Base-by-base conservation (phyloP, 2,797 vertebrate genomes). In the Cynodonichthys magdalenae region DNA sequence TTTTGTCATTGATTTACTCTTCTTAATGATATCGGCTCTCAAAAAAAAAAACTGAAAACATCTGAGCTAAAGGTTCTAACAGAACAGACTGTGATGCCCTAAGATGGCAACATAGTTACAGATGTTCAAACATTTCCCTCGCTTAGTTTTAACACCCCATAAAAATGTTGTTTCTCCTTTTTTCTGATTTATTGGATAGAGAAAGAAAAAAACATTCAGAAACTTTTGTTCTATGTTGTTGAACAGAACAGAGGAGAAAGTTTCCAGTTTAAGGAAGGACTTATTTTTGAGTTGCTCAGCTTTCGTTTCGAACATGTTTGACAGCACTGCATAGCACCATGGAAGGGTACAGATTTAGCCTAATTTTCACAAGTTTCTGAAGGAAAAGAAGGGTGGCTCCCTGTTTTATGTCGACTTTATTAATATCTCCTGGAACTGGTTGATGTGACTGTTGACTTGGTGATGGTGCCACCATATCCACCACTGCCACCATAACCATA, bases 291-390 rank as follows among this genome's bases (percentile, higher is more conserved):
- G 44, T 68, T 60, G 53, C 69, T 67, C 45, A 66, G 42, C 31
- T 58, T 15, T 59, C 36, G 57, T 75, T 45, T 61, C 72, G 58
- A 65, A 74, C 41, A 59, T 45, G 46, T 52, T 68, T 78, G 48
- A 70, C 49, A 59, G 53, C 69, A 61, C 66, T 71, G 62, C 44
- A 48, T 89, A 90, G 83, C 87, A 91, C 86, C 84, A 64, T 77
- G 42, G 65, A 66, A 60, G 58, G 69, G 48, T 57, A 60, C 45
- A 70, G 59, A 79, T 80, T 81, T 58, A 73, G 47, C 69, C 61
- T 46, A 50, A 68, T 69, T 68, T 24, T 78, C 39, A 82, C 61
- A 80, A 72, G 68, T 85, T 89, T 87, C 79, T 79, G 62, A 81
- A 55, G 74, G 75, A 52, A 20, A 72, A 66, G 69, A 68, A 76